Conservation (phyloP, 2,113 vertebrate genomes). For the Cephalopholis sonnerati region DNA sequence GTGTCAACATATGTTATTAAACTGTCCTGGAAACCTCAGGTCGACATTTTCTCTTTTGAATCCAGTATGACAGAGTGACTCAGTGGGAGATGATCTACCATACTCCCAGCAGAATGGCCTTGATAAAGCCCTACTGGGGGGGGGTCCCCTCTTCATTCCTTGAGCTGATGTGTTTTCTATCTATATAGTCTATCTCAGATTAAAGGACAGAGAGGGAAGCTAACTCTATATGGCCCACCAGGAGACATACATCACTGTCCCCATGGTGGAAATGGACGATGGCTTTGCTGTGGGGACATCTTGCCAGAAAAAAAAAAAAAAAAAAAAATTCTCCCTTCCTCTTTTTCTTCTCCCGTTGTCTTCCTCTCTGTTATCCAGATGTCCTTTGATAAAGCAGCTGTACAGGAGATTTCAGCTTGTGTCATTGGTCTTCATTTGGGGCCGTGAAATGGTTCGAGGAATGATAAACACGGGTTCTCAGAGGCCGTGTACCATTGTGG, state of each 20-base stretch:
- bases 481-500: slow-evolving; percentile 42
- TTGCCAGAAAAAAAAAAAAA: slow-evolving; percentile 49
- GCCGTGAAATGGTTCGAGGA: slow-evolving; percentile 49
- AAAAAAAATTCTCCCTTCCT: slow-evolving; percentile 35
- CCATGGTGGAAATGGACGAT: slow-evolving; percentile 54
- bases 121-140: slow-evolving; percentile 56
- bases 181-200: slow-evolving; percentile 68
- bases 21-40: not conserved
- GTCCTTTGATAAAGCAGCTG: slow-evolving; percentile 53
- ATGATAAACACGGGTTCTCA: slow-evolving; percentile 60
- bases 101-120: slow-evolving; percentile 50
- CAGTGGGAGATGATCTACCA: slow-evolving; percentile 2
- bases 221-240: slow-evolving; percentile 45
- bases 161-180: slow-evolving; percentile 61
- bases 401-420: slow-evolving; percentile 39
- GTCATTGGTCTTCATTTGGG: slow-evolving; percentile 64
- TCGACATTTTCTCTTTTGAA: not conserved
- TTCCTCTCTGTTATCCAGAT: slow-evolving; percentile 41
- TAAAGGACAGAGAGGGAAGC: slow-evolving; percentile 62
- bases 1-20: not conserved
- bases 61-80: slow-evolving; percentile 16
- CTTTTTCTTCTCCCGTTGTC: slow-evolving; percentile 3
- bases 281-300: slow-evolving; percentile 32
- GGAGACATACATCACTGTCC: slow-evolving; percentile 74
- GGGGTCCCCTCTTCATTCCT: slow-evolving; percentile 54